Conservation (phyloP, 2,797 vertebrate species). For the Acipenser ruthenus region DNA sequence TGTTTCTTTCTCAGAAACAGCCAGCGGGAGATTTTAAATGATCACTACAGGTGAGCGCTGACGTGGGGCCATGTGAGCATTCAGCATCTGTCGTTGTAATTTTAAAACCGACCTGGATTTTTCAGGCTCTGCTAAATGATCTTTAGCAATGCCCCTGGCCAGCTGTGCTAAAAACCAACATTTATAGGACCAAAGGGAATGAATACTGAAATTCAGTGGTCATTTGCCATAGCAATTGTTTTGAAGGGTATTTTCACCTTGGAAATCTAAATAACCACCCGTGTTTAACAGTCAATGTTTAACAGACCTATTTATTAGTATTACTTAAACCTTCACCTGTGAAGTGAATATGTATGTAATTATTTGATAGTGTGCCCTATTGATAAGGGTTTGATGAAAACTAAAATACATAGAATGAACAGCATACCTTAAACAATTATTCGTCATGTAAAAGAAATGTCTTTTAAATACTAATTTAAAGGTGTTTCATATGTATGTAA, state of each 20-base stretch:
- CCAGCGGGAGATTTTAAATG: slow-evolving; percentile 17
- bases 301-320: no score
- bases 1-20: slow-evolving; percentile 12
- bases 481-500: no score
- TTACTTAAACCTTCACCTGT: no score
- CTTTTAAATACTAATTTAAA: no score
- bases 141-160: slow-evolving; percentile 24
- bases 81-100: slow-evolving; percentile 39
- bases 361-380: no score
- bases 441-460: no score
- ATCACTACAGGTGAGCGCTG: slow-evolving; percentile 26
- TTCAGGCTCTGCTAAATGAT: slow-evolving; percentile 33
- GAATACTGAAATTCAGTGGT: slow-evolving; percentile 17
- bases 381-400: no score
- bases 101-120: slow-evolving; percentile 31
- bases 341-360: no score
- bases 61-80: slow-evolving; percentile 19
- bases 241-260: slow-evolving; percentile 16
- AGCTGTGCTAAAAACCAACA: slow-evolving; percentile 32
- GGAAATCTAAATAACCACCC: no score
- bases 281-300: no score
- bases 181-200: slow-evolving; percentile 20
- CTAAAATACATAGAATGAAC: no score
- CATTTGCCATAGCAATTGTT: slow-evolving; percentile 23
- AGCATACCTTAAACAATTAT: no score